Percentiles rank a stretch among this genome's conserved stretches.
Conservation (phyloP, 2,797 vertebrate species). For the Sebastes trivittatus region DNA sequence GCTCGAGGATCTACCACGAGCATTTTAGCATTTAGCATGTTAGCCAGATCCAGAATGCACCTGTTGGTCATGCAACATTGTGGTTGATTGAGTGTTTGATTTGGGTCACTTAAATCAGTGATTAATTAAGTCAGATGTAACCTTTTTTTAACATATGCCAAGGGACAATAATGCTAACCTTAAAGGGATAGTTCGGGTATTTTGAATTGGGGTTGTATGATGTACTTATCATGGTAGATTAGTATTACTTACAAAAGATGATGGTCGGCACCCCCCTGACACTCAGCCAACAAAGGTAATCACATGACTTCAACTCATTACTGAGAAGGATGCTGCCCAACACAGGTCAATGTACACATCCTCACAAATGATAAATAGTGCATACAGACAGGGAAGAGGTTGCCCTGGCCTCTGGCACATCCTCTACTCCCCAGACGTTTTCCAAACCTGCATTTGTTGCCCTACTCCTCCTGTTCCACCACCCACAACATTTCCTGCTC, state of each 20-base stretch:
- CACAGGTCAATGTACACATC: background rate
- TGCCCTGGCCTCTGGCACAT: constrained; percentile 13
- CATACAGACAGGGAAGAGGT: background rate
- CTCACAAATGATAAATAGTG: background rate
- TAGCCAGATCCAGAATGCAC: background rate
- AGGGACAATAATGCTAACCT: background rate
- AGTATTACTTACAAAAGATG: no score
- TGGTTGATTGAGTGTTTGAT: background rate
- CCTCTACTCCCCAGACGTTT: constrained; percentile 21
- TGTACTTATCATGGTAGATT: no score
- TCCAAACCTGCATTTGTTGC: constrained; percentile 24
- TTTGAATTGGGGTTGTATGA: no score
- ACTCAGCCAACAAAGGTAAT: background rate
- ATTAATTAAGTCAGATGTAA: background rate
- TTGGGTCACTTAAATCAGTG: background rate
- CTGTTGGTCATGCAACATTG: background rate
- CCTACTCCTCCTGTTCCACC: constrained; percentile 23
- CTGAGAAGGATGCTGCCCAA: background rate
- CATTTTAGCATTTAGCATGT: background rate
- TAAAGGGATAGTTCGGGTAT: no score
- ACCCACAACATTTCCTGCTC: constrained; percentile 20
- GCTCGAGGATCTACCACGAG: background rate
- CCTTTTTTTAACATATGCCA: background rate
- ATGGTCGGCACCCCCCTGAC: no score
- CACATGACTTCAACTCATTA: background rate